These are phyloP conservation scores for Perodicticus potto DNA, from an alignment of 2,797 vertebrate genomes.

Conservation along the genomic window DNA sequence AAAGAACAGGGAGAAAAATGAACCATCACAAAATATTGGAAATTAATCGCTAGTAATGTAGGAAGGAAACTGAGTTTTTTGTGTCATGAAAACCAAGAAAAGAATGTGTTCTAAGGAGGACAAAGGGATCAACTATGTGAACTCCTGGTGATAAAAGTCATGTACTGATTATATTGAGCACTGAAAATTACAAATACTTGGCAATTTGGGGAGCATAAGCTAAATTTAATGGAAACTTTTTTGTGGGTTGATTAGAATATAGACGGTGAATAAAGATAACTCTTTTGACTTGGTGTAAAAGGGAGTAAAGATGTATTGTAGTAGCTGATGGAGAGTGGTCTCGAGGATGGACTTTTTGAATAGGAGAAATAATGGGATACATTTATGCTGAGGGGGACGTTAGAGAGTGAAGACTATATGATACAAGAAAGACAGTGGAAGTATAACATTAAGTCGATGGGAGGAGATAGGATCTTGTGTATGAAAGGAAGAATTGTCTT, in stretches of 20 bases:
- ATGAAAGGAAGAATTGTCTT: background rate
- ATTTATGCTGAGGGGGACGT: background rate
- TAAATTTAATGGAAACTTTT: background rate
- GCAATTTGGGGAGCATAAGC: background rate
- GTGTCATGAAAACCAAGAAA: background rate
- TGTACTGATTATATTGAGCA: background rate
- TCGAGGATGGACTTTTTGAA: background rate
- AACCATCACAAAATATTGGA: background rate
- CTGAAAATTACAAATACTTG: background rate
- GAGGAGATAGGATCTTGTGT: background rate
- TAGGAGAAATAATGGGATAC: background rate
- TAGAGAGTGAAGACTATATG: background rate
- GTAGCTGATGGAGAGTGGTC: background rate
- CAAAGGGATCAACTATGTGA: background rate
- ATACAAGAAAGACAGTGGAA: background rate
- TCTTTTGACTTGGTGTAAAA: background rate
- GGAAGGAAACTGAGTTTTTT: background rate
- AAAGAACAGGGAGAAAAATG: background rate
- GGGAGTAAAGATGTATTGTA: background rate
- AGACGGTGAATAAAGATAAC: background rate
- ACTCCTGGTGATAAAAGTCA: background rate
- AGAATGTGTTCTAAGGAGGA: background rate
- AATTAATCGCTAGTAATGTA: background rate
- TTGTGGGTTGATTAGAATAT: background rate
- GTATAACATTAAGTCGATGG: background rate